Base-by-base conservation (phyloP, 2,113 vertebrate species). In the Petaurus breviceps region DNA sequence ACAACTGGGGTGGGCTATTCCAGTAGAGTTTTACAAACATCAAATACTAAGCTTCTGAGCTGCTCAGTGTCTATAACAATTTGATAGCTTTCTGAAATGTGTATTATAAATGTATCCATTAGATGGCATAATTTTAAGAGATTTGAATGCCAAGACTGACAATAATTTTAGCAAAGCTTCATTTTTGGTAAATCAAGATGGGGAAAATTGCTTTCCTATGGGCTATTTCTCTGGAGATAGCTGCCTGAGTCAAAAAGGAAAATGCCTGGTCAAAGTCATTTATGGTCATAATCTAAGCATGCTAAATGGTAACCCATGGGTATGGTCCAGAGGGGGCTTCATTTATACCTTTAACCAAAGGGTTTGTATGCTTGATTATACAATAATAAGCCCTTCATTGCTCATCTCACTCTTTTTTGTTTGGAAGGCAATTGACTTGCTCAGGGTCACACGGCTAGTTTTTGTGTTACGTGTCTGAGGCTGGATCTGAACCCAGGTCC, bases 341-440 rank as follows among this genome's bases (percentile, higher is more conserved):
- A 93, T 94, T 94, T 93, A 93, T 8, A 92, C 53, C 24, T 96
- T 95, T 95, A 94, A 96, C 94, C 51, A 89, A 94, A 95, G 25
- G 91, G 25, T 53, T 43, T 89, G 91, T 28, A 90, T 49, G 68
- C 93, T 91, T 90, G 46, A 31, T 96, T 93, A 94, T 95, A 93
- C 25, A 96, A 95, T 93, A 55, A 92, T 95, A 91, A 94, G 89
- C 94, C 94, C 51, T 96, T 93, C 31, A 91, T 94, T 95, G 53
- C 16, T 46, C 96, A 93, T 68, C 84, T 92, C 52, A 94, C 12
- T 94, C 77, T 52, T 84, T n/a, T n/a, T n/a, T n/a, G n/a, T n/a
- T n/a, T n/a, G n/a, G n/a, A n/a, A n/a, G n/a, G n/a, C n/a, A n/a
- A n/a, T n/a, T n/a, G n/a, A n/a, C n/a, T n/a, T n/a, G n/a, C n/a